A percentile compares a stretch with the other conserved stretches of the same genome.
Conservation (phyloP, 1,140 invertebrate species). For the Drosophila mojavensis region DNA sequence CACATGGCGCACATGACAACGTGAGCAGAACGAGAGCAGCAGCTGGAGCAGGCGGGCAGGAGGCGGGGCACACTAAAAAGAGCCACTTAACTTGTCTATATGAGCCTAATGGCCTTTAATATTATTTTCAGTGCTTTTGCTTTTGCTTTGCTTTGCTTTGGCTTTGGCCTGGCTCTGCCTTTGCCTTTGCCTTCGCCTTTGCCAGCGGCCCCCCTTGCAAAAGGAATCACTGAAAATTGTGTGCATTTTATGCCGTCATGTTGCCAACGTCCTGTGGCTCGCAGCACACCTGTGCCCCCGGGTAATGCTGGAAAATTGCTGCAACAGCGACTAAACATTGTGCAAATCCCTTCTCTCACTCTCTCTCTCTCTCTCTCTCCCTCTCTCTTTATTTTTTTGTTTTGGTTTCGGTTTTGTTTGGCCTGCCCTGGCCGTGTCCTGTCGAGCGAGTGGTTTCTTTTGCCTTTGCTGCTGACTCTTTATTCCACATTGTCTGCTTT, state of each 20-base stretch:
- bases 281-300: constrained; percentile 63
- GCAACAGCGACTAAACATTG: constrained; percentile 80
- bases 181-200: not conserved
- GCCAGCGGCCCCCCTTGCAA: constrained; percentile 11
- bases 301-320: constrained; percentile 83
- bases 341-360: constrained; percentile 61
- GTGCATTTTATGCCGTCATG: constrained; percentile 74
- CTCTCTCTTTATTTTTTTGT: too few relatives aligned
- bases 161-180: not conserved
- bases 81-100: constrained; percentile 84
- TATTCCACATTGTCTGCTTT: constrained; percentile 47
- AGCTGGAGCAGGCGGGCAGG: not conserved
- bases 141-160: constrained; percentile 31
- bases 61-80: constrained; percentile 56
- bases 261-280: constrained; percentile 28
- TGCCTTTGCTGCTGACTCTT: constrained; percentile 25
- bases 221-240: constrained; percentile 78
- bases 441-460: constrained; percentile 28
- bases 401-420: constrained; percentile 39
- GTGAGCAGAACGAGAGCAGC: constrained; percentile 29
- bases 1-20: constrained; percentile 61
- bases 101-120: constrained; percentile 83
- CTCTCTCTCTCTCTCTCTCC: not conserved
- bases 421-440: constrained; percentile 32
- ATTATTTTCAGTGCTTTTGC: constrained; percentile 78